These are phyloP conservation scores for Bacillus rossius DNA, from an alignment of 1,140 invertebrate genomes.

Conservation along the genomic window DNA sequence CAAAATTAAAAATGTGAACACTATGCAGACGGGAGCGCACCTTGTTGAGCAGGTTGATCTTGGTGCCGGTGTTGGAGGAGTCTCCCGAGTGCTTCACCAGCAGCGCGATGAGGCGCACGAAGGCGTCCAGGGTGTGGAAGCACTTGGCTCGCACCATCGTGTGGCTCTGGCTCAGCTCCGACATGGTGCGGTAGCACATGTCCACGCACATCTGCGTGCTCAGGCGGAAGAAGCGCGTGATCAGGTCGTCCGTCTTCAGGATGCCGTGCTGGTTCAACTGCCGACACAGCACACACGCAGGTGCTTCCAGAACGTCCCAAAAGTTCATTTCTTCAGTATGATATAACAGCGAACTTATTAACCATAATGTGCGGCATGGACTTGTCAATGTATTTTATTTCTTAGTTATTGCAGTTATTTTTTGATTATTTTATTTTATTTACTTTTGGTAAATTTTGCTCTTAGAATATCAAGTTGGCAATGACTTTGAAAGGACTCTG, in stretches of 20 bases:
- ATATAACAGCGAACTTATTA: too few species aligned
- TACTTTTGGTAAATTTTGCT: too few species aligned
- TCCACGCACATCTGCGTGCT: slow-evolving; percentile 97
- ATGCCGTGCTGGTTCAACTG: slow-evolving; percentile 97
- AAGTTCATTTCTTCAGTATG: too few species aligned
- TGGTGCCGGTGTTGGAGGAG: slow-evolving; percentile 81
- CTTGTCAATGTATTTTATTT: too few species aligned
- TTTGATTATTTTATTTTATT: neutral
- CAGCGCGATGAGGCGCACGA: slow-evolving; percentile 88
- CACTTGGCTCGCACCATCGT: slow-evolving; percentile 80
- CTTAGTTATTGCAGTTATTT: too few species aligned
- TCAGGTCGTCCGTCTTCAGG: slow-evolving; percentile 94
- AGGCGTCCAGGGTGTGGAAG: slow-evolving; percentile 93
- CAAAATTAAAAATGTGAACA: too few species aligned
- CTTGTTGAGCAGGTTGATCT: slow-evolving; percentile 96
- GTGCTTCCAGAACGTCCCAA: too few species aligned
- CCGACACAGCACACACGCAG: slow-evolving; percentile 14
- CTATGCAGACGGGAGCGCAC: too few species aligned
- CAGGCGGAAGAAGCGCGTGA: slow-evolving; percentile 94
- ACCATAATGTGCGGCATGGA: too few species aligned
- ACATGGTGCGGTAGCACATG: slow-evolving; percentile 76
- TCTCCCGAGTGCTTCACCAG: slow-evolving; percentile 96
- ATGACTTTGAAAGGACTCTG: too few species aligned
- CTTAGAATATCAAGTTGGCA: too few species aligned
- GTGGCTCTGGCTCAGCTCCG: slow-evolving; percentile 49